These are phyloP conservation scores for Cheilosia urbana DNA, from an alignment of 2,888 invertebrate genomes.

Conservation along the genomic window DNA sequence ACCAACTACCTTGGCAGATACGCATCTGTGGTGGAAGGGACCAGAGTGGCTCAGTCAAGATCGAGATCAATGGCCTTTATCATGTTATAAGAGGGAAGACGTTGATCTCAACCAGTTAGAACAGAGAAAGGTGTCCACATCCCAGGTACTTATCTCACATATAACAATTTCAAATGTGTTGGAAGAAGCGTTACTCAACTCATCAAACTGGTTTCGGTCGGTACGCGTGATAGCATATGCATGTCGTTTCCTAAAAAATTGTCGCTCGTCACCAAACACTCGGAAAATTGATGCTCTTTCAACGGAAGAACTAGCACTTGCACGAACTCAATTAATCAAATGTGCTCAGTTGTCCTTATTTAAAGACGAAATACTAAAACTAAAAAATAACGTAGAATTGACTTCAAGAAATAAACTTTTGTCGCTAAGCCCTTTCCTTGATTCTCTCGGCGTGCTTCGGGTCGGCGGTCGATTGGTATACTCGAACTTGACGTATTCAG, in stretches of 20 bases:
- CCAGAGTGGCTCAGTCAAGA: conserved; percentile 16
- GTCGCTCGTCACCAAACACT: neutral
- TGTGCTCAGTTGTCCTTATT: conserved; percentile 7
- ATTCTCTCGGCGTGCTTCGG: conserved; percentile 20
- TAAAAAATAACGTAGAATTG: neutral
- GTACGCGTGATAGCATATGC: conserved; percentile 4
- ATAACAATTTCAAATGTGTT: neutral
- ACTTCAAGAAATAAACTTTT: conserved; percentile 4
- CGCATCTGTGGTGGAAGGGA: conserved; percentile 32
- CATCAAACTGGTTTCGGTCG: neutral
- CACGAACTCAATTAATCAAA: neutral
- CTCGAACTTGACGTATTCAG: conserved; percentile 6
- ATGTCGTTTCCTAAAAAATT: neutral
- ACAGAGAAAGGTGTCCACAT: conserved; percentile 4
- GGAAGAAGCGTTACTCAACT: neutral
- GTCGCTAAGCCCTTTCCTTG: conserved; percentile 8
- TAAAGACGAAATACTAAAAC: neutral
- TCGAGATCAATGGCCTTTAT: conserved; percentile 3
- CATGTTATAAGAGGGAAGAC: neutral
- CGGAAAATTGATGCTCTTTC: neutral
- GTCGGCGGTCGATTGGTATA: conserved; percentile 29
- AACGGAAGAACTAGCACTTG: neutral
- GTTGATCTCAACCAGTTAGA: conserved; percentile 3
- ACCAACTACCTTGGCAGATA: neutral
- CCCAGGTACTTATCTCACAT: neutral